Base-by-base conservation (phyloP, 2,888 invertebrate genomes). In the Phytoseiulus persimilis region DNA sequence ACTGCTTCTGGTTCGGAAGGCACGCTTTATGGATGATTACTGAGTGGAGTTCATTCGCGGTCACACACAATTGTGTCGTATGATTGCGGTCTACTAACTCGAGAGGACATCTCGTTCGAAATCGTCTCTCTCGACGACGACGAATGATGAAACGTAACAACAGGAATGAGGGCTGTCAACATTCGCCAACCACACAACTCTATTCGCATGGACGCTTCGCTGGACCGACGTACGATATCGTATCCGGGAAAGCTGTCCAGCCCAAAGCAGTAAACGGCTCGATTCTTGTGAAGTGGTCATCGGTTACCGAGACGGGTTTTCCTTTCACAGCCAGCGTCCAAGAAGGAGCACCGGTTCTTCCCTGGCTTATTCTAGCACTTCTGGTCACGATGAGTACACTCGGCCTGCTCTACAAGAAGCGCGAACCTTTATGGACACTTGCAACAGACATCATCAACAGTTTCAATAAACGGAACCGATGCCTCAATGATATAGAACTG, bases 401-500 rank as follows among this genome's bases (percentile, higher is more conserved):
- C 39, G 87, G 39, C n/a, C 14, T 87, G 23, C 33, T 33, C 6
- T 87, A 87, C 33, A 87, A 87, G 87, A 87, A 87, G 87, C 32
- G 33, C 9, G 87, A 87, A 33, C 87, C 87, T 6, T 33, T 87
- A 1, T 87, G 87, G 87, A 45, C 87, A n/a, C 18, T 87, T 11
- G 87, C 87, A 28, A 87, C 32, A 33, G 87, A 87, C 33, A 32
- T 87, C 32, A 87, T 87, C 28, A 87, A 33, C 87, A 45, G 9
- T 5, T 87, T 87, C 87, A 33, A 33, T n/a, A 28, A 31, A 87
- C 87, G 87, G 45, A n/a, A 31, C 11, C 87, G 45, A 28, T 18
- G 45, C 87, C 45, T 32, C 33, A 33, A 33, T 87, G 87, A 33
- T 33, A n/a, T 87, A 23, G 87, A 87, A 23, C 28, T 87, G 87